Evolutionary conservation across 2,888 invertebrate species (phyloP).

Genomic region (Cloeon dipterum): DNA sequence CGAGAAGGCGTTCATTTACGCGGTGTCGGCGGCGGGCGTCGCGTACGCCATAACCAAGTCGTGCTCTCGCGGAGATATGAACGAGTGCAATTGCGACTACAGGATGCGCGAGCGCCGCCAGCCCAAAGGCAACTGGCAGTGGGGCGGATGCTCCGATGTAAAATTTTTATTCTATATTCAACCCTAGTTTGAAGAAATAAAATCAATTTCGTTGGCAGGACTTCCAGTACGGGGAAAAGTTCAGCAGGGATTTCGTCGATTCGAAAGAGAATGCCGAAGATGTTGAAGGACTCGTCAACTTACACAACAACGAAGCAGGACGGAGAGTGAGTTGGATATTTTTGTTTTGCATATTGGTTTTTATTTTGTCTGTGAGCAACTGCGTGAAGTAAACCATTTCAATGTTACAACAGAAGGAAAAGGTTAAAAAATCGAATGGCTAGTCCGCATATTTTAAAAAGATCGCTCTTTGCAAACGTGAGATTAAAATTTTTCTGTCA

Average conservation of each 20-base stretch:
- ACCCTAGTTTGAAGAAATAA: not conserved
- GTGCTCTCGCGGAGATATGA: constrained; percentile 64
- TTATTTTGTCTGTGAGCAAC: too few relatives aligned
- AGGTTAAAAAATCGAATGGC: too few relatives aligned
- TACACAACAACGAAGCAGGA: constrained; percentile 84
- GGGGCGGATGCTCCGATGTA: constrained; percentile 86
- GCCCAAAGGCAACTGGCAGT: constrained; percentile 65
- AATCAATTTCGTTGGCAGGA: constrained; percentile 28
- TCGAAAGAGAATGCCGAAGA: constrained; percentile 48
- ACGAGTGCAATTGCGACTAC: constrained; percentile 73
- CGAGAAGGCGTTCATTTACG: constrained; percentile 75
- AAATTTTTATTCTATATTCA: too few relatives aligned
- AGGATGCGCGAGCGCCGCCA: constrained; percentile 41
- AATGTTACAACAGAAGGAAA: too few relatives aligned
- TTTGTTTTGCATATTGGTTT: not conserved
- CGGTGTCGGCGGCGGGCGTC: constrained; percentile 70
- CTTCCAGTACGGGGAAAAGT: constrained; percentile 60
- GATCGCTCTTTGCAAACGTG: too few relatives aligned
- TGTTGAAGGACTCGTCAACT: constrained; percentile 61
- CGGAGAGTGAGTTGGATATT: constrained; percentile 38
- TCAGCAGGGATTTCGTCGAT: constrained; percentile 71
- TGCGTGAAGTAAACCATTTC: too few relatives aligned
- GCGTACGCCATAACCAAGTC: constrained; percentile 72
- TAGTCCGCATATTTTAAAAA: too few relatives aligned
- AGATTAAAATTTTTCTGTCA: too few relatives aligned